Evolutionary conservation across 2,113 vertebrate genomes (phyloP), one percentile per base, ranked within the genome.

Genomic region (Megalops atlanticus): DNA sequence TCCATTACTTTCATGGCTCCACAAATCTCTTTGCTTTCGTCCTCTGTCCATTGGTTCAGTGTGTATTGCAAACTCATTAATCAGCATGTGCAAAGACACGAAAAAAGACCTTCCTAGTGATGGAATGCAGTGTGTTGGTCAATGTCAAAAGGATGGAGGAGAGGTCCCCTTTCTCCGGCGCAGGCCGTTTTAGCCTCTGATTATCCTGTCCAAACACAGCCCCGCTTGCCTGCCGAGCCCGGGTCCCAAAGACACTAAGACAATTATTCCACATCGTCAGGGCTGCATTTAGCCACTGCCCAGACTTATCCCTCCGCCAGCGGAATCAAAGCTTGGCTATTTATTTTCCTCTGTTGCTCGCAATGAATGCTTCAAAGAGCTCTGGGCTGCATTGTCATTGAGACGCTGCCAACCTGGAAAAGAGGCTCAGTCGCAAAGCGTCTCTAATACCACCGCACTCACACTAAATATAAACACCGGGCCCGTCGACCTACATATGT

Each of bases 291-390:
- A 18, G 79, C 76, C 52, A 49, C 0, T 43, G 81, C 80, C 79
- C 82, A 81, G 83, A 74, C 77, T 83, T 4, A 85, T 84, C 82
- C 79, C 74, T 79, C 70, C 43, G 35, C 73, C 64, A 43, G 74
- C 64, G 47, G 49, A 81, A 69, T 84, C 71, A 64, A 75, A 69
- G 0, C 24, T 1, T 43, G 35, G 16, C 36, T 71, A 71, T 71
- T 71, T 71, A 4, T 35, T 70, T 70, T 70, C 33, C 33, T 35
- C 68, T 12, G 24, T 77, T 4, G 71, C 33, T 52, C 36, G 2
- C 41, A 11, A 24, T 75, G 74, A 70, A 36, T 24, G 5, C 77
- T 82, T 64, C 45, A 68, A 2, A 81, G 54, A 47, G 74, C 21
- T 47, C 41, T 58, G 3, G 77, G 39, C 71, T 72, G 47, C 69